Evolutionary conservation across 2,797 vertebrate species (phyloP).

Genomic region (Phylloscopus collybita): DNA sequence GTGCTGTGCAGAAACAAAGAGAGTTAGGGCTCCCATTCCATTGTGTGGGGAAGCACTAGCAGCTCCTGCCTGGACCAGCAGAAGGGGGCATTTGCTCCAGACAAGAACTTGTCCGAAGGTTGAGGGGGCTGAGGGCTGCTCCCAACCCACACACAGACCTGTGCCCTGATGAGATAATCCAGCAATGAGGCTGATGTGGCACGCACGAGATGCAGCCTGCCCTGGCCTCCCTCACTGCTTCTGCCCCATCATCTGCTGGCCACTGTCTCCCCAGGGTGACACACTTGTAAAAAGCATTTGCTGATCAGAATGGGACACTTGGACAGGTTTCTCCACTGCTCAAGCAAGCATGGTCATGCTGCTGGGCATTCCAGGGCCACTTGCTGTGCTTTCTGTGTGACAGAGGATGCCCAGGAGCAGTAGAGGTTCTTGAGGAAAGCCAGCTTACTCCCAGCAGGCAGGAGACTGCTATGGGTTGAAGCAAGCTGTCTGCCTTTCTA

Average conservation of each 20-base stretch:
- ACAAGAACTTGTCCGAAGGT: not conserved
- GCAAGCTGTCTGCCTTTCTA: not conserved
- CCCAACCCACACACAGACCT: not conserved
- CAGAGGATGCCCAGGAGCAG: not conserved
- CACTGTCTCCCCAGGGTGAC: not conserved
- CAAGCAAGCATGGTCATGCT: not conserved
- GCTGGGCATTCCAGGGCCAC: not conserved
- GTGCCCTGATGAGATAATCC: not conserved
- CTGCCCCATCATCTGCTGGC: not conserved
- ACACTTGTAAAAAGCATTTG: not conserved
- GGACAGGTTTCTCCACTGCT: not conserved
- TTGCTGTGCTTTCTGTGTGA: not conserved
- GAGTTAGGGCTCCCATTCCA: not conserved
- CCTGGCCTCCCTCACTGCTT: not conserved
- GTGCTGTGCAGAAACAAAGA: not conserved
- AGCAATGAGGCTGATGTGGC: not conserved
- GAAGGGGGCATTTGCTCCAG: not conserved
- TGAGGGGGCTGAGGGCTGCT: not conserved
- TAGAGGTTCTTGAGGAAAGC: not conserved
- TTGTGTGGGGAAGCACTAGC: not conserved
- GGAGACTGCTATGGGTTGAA: not conserved
- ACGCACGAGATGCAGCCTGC: rapidly evolving
- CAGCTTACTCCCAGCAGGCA: not conserved
- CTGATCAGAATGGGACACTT: not conserved
- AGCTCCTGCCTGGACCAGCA: not conserved